Base-by-base conservation (phyloP, 37 sponge, comb jelly and placozoan species). In the Tethya wilhelma region DNA sequence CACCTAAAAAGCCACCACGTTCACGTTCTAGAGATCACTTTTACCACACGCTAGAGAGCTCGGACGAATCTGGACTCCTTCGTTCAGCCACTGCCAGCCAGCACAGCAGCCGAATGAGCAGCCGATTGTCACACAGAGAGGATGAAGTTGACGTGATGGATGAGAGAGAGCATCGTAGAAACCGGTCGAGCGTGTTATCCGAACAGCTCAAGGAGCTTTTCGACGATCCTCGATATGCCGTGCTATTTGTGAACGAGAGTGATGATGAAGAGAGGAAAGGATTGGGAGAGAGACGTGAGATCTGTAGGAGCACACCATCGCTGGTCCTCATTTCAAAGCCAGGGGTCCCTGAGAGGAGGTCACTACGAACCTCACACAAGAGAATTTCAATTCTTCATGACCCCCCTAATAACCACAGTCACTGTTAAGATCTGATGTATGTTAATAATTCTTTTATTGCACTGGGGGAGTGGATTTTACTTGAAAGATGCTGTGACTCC, bases 171-270 rank as follows among this genome's bases (percentile, higher is more conserved):
- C 23, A 3, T 14, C 28, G 17, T 4, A 4, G 59, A 14, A 58
- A 28, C 12, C 23, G 14, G 28, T 28, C 5, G 4, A 58, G 12
- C 17, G 31, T 44, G 30, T 7, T 56, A 36, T 2, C n/a, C 2
- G 55, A 49, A 2, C 56, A 56, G 25, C 28, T 71, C 1, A 17
- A 44, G 26, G 64, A 78, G 26, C 60, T 86, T 2, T 86, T 86
- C 62, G 86, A 86, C 49, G 86, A 86, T 62, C 86, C 86, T 8
- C 63, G 57, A 58, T 86, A 86, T 38, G 71, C 72, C 55, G 32
- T 29, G 30, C 25, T 86, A 28, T 22, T 49, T 20, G 56, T 81
- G 49, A 29, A 56, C 20, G 2, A 31, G 12, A n/a, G n/a, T n/a
- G n/a, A n/a, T n/a, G 59, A 26, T 5, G 31, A 62, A 37, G 36